Base-by-base conservation (phyloP, 2,888 invertebrate genomes). In the Branchipolynoe longqiensis region DNA sequence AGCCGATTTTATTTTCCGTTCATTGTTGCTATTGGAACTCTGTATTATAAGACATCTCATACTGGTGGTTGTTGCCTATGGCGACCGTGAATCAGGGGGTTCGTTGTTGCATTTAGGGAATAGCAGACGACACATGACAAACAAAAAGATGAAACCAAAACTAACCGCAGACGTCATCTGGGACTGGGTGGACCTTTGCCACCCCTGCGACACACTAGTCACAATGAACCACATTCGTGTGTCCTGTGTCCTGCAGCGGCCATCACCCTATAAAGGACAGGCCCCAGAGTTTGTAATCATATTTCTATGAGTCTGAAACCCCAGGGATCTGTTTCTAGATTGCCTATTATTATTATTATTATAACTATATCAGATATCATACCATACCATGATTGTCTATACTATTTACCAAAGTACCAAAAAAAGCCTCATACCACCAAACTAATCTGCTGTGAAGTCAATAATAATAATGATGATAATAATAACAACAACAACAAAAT, bases 41-140 rank as follows among this genome's bases (percentile, higher is more conserved):
- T n/a, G n/a, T n/a, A n/a, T n/a, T n/a, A n/a, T n/a, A n/a, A n/a
- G 0, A 69, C 69, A 69, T 69, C 69, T 69, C 69, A 69, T 69
- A 36, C 36, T 69, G 62, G 62, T 62, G 62, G 56, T 62, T 62
- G 69, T 69, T 69, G 25, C 69, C 58, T 58, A 25, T 58, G 58
- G 12, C 25, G n/a, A n/a, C 18, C 58, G 4, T 58, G 4, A 58
- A 58, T 48, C 8, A 48, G 12, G 2, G 25, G 69, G 69, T 69
- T 69, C 36, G 69, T 69, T 69, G 69, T 69, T 69, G 69, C 69
- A 69, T 69, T 69, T 69, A 69, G 69, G 69, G 69, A 33, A 18
- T 69, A 69, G 69, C 33, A 12, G 69, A 38, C 38, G 38, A 69
- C 69, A 69, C 18, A 69, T 14, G 38, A n/a, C n/a, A n/a, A n/a